Base-by-base conservation (phyloP, 1,140 invertebrate species). In the Platyscapa corneri region DNA sequence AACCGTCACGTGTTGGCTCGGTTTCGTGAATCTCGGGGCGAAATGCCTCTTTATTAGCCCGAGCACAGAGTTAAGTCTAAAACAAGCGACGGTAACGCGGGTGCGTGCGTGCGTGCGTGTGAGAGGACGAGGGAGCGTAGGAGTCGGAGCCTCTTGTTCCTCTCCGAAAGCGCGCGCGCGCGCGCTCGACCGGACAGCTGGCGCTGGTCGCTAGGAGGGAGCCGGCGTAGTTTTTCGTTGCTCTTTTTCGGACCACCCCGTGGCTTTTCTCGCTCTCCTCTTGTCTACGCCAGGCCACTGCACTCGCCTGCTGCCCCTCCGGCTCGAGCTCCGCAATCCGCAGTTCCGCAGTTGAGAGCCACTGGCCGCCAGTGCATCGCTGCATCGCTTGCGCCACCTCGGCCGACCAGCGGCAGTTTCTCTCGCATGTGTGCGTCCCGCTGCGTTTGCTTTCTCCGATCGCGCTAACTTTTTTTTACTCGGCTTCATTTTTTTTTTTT, bases 171-270 rank as follows among this genome's bases (percentile, higher is more conserved):
- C 23, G 64, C 8, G 72, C 37, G 74, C 49, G n/a, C n/a, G n/a
- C n/a, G 65, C 42, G 74, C 49, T 70, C 42, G 60, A 3, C 30
- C 39, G 49, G 42, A 20, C 72, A 83, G 86, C 78, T 77, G 80
- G 83, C 65, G 56, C 64, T 60, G 30, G 75, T 70, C 56, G 32
- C 30, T 67, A 39, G 46, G 79, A 72, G 76, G 39, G 79, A 76
- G 83, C 46, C 64, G 79, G 32, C 74, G 72, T 49, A 32, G 53
- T 53, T 79, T 79, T 84, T 80, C 83, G 32, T 37, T 86, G 53
- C 60, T 82, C 74, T 86, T 82, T 86, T 85, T 78, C 81, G 56
- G 80, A 86, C 84, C 79, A 86, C 84, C 79, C 74, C 70, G 79
- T 77, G 79, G 67, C 56, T 72, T 74, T 39, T 84, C 56, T 79